Evolutionary conservation across 2,888 invertebrate genomes (phyloP).

Genomic region (Pseudolycoriella hygida): DNA sequence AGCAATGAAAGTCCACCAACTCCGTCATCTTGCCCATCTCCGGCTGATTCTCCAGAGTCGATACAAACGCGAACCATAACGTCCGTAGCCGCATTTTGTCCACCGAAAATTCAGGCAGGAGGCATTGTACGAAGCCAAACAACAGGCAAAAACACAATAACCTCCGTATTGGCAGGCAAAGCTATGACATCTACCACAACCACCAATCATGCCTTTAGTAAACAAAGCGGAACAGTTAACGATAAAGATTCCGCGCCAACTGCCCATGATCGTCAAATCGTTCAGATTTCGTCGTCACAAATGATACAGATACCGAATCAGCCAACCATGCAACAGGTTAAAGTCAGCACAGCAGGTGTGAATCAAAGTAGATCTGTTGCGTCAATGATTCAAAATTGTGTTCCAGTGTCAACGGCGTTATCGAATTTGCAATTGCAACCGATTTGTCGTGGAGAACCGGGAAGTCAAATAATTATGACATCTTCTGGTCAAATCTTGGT

Average conservation of each 20-base stretch:
- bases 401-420: not conserved
- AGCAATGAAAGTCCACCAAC: conserved; percentile 54
- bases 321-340: not conserved
- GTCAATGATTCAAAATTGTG: not conserved
- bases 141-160: conserved; percentile 62
- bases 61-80: conserved; percentile 2
- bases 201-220: conserved; percentile 25
- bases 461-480: conserved; percentile 28
- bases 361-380: conserved; percentile 1
- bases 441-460: conserved; percentile 14
- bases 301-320: not conserved
- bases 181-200: conserved; percentile 62
- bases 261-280: not conserved
- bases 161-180: conserved; percentile 58
- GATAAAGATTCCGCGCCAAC: no score
- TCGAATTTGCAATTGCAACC: conserved; percentile 18
- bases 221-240: not conserved
- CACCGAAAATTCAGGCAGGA: conserved; percentile 32
- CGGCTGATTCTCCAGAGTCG: conserved; percentile 24
- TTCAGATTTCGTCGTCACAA: not conserved
- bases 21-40: conserved; percentile 42
- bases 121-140: conserved; percentile 43
- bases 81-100: conserved; percentile 21
- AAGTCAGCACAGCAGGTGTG: not conserved
- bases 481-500: conserved; percentile 28